Percentiles rank a stretch among this genome's conserved stretches.
Conservation (phyloP, 2,113 vertebrate species). For the Campylomormyrus tamandua region DNA sequence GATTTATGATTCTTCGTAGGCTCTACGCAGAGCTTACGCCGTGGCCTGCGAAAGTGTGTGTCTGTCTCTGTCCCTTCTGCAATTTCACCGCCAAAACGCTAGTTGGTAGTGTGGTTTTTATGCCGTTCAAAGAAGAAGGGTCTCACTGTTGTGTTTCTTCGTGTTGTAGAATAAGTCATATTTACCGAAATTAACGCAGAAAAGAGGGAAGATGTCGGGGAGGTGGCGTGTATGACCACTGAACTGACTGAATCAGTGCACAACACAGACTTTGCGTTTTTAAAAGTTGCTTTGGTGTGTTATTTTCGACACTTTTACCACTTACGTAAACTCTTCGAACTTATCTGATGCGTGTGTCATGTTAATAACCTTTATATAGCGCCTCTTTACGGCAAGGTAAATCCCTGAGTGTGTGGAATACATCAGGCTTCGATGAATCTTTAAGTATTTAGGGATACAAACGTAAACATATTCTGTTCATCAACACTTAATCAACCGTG, state of each 20-base stretch:
- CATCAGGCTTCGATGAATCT: neutral
- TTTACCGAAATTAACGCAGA: neutral
- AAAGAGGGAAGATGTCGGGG: neutral
- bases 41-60: neutral
- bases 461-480: neutral
- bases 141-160: neutral
- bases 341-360: neutral
- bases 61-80: neutral
- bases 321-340: neutral
- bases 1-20: neutral
- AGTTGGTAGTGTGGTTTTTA: neutral
- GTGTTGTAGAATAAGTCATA: neutral
- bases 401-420: neutral
- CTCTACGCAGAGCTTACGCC: neutral
- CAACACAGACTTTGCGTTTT: neutral
- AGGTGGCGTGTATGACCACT: neutral
- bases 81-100: neutral
- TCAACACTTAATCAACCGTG: neutral
- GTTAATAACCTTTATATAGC: neutral
- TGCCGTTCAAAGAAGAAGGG: neutral
- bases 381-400: neutral
- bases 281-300: neutral
- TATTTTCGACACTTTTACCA: neutral
- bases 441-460: neutral
- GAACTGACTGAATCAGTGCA: neutral